These are phyloP conservation scores for Spilogale gracilis DNA, from an alignment of 2,113 vertebrate species.

Conservation along the genomic window DNA sequence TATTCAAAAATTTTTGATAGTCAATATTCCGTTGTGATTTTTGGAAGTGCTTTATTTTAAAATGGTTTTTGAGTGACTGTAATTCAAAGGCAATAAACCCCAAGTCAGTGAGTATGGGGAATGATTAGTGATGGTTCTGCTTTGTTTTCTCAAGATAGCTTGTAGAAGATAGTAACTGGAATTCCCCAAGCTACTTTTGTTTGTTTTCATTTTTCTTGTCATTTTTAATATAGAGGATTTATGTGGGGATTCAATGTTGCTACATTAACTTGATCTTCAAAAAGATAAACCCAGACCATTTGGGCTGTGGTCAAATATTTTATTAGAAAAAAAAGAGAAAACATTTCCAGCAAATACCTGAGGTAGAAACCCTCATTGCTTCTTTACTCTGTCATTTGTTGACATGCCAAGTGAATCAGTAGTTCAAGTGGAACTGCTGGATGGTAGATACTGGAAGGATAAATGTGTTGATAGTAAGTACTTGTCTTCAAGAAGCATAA, in stretches of 20 bases:
- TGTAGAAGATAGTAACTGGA: background rate
- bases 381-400: background rate
- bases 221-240: conserved; percentile 72
- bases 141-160: conserved; percentile 46
- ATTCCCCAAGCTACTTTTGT: conserved; percentile 13
- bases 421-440: background rate
- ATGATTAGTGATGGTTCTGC: background rate
- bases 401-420: background rate
- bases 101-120: background rate
- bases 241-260: conserved; percentile 45
- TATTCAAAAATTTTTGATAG: background rate
- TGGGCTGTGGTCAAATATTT: conserved; percentile 65
- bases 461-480: background rate
- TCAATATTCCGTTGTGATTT: background rate
- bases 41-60: conserved; percentile 45
- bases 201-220: conserved; percentile 66
- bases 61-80: background rate
- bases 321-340: conserved; percentile 44
- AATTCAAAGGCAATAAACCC: background rate
- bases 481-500: background rate
- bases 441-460: background rate
- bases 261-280: conserved; percentile 68
- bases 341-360: background rate
- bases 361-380: background rate
- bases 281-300: conserved; percentile 68